Evolutionary conservation across 2,113 vertebrate species (phyloP), one percentile per base, ranked within the genome.

Genomic region (Etheostoma spectabile): DNA sequence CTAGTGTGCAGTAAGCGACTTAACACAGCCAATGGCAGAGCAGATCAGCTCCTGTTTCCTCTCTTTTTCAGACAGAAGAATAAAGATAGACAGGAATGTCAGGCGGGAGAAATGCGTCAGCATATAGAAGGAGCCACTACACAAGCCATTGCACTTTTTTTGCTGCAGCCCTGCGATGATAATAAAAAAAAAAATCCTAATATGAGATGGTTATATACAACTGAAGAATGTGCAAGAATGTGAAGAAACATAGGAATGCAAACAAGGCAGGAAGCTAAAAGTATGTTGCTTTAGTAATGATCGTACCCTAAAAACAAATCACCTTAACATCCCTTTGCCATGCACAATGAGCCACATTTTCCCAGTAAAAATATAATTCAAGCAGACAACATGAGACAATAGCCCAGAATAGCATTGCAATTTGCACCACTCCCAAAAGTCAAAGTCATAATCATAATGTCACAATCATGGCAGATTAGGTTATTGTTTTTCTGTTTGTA

Each of bases 41-140:
- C 52, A 48, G 13, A 38, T 70, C 59, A 55, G 61, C 42, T 77
- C 35, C 24, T 63, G 51, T 66, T 67, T 62, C 53, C 18, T 53
- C 33, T 33, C 35, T 64, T 63, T 77, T 88, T 60, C 24, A 59
- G 35, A 64, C 1, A 63, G 51, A 70, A 48, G 69, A 65, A 35
- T 72, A 83, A 86, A 76, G 56, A 49, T 57, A 60, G 81, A 86
- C 33, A 0, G 46, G 55, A 60, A 79, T 72, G 66, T 68, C 14
- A 53, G 46, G n/a, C 59, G 35, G 52, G 30, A 61, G 71, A 79
- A 66, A 72, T 67, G 60, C 24, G 52, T 53, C 27, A 18, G 68
- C 21, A 33, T 18, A 24, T 72, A 67, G 16, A 61, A 30, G 65
- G 13, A 57, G 56, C n/a, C n/a, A 30, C 48, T 74, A 49, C 60